A percentile compares a stretch with the other conserved stretches of the same genome.
phyloP scores from a whole-genome alignment of 2,888 invertebrate genomes.

The Cephus runcator region DNA sequence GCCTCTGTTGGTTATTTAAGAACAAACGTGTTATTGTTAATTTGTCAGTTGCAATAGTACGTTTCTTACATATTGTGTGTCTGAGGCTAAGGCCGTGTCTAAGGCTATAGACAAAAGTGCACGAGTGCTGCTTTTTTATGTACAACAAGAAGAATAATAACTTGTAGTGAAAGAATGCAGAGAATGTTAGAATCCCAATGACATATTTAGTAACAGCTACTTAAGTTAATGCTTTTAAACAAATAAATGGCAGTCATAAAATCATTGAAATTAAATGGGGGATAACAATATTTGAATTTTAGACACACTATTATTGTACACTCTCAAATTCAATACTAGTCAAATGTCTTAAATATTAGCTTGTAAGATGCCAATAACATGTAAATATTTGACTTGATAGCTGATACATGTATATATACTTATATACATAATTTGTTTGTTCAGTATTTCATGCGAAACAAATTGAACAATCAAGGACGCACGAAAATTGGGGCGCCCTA shows the following conservation, averaged over 20 bases:
- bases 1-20: conserved; percentile 14
- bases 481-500: neutral
- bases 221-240: too few species aligned
- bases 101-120: neutral
- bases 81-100: too few species aligned
- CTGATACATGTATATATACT: neutral
- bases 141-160: neutral
- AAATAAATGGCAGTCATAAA: too few species aligned
- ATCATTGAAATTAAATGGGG: too few species aligned
- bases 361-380: neutral
- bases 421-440: neutral
- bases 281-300: neutral
- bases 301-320: neutral
- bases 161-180: too few species aligned
- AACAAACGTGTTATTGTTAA: conserved; percentile 9
- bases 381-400: neutral
- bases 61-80: neutral
- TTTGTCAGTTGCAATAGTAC: neutral
- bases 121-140: neutral
- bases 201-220: too few species aligned
- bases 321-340: neutral
- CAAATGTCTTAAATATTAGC: neutral
- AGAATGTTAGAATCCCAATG: too few species aligned
- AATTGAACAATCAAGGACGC: neutral
- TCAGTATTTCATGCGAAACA: neutral